A percentile compares a stretch with the other conserved stretches of the same genome.
These are phyloP conservation scores for Peromyscus aztecus DNA, from an alignment of 2,797 vertebrate genomes.

Conservation along the genomic window DNA sequence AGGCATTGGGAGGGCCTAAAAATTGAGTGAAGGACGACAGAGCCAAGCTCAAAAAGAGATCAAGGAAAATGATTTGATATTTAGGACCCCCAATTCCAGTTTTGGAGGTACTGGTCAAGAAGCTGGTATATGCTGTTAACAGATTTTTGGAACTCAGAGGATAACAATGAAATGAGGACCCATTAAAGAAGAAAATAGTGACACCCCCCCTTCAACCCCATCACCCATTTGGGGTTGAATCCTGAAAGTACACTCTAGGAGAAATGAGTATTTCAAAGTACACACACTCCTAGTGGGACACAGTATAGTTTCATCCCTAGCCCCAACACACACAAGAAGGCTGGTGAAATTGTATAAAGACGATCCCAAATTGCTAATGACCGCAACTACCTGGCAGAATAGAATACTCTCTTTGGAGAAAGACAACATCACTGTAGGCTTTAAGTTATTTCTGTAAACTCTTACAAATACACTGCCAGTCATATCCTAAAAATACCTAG, in stretches of 20 bases:
- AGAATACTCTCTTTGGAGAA: not conserved
- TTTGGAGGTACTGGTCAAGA: not conserved
- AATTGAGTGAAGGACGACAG: not conserved
- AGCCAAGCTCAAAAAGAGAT: not conserved
- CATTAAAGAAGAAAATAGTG: not conserved
- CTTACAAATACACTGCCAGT: slow-evolving; percentile 9
- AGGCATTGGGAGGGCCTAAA: not conserved
- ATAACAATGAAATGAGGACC: not conserved
- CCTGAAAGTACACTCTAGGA: not conserved
- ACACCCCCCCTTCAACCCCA: not conserved
- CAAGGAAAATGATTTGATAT: slow-evolving; percentile 9
- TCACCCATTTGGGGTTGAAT: not conserved
- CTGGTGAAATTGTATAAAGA: not conserved
- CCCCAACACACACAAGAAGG: not conserved
- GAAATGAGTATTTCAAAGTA: not conserved
- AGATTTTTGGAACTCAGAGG: not conserved
- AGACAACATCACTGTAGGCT: not conserved
- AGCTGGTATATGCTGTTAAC: not conserved
- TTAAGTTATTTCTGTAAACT: slow-evolving; percentile 35
- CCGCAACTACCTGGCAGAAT: not conserved
- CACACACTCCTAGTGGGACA: not conserved
- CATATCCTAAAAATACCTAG: not conserved
- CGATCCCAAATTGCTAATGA: not conserved
- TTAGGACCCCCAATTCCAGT: not conserved
- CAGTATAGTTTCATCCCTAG: not conserved